A percentile compares a stretch with the other conserved stretches of the same genome.
phyloP scores from a whole-genome alignment of 2,113 vertebrate species.

The Zootoca vivipara region DNA sequence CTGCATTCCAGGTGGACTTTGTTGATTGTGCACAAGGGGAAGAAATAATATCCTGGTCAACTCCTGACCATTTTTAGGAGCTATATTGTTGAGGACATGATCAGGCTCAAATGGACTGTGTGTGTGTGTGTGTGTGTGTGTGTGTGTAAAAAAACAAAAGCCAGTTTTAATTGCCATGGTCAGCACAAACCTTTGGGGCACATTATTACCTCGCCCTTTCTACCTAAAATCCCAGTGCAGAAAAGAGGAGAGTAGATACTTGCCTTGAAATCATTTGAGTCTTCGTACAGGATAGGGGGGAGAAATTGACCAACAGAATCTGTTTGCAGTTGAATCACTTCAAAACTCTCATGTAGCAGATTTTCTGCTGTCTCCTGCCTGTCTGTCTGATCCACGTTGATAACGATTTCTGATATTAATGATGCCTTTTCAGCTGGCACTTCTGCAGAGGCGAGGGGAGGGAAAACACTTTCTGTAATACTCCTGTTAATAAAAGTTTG shows the following conservation, averaged over 20 bases:
- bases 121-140: too few species aligned
- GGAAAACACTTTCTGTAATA: neutral
- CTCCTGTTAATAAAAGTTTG: neutral
- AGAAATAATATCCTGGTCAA: too few species aligned
- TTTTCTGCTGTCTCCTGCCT: slow-evolving; percentile 9
- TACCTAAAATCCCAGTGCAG: neutral
- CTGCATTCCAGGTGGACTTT: neutral
- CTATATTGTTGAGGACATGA: too few species aligned
- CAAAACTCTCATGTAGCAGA: slow-evolving; percentile 1
- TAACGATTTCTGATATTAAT: neutral
- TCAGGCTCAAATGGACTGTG: neutral
- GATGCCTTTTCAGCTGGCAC: neutral
- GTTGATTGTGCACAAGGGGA: neutral
- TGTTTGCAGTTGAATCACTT: slow-evolving; percentile 16
- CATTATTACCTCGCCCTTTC: too few species aligned
- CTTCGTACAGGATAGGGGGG: slow-evolving; percentile 58
- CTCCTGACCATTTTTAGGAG: neutral
- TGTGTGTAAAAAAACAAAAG: too few species aligned
- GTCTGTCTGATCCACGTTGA: neutral
- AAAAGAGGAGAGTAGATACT: neutral
- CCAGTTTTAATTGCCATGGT: too few species aligned
- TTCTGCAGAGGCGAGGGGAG: slow-evolving; percentile 24
- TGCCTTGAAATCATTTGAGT: slow-evolving; percentile 74
- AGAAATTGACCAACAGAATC: slow-evolving; percentile 4
- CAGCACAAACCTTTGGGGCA: too few species aligned